phyloP scores from a whole-genome alignment of 2,888 invertebrate species.

The Brachypalpus laphriformis region DNA sequence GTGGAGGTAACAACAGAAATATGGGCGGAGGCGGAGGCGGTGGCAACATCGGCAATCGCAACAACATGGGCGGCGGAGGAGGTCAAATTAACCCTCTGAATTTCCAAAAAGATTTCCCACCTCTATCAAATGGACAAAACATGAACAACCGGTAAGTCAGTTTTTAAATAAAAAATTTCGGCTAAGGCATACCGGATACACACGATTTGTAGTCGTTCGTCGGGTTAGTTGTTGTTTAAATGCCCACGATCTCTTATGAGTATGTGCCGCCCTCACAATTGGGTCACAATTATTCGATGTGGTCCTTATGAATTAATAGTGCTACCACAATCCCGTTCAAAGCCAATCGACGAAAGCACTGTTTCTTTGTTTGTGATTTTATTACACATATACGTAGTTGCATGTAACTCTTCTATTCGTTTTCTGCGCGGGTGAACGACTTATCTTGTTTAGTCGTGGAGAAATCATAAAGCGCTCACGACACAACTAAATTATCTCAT shows the following conservation, averaged over 20 bases:
- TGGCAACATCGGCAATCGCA: conserved; percentile 75
- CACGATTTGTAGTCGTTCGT: background rate
- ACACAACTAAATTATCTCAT: background rate
- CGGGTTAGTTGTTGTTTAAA: background rate
- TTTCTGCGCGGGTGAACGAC: background rate
- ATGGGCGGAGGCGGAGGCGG: conserved; percentile 76
- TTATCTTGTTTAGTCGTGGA: background rate
- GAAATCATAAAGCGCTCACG: background rate
- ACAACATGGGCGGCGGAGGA: conserved; percentile 53
- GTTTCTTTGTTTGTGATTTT: background rate
- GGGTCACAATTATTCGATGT: background rate
- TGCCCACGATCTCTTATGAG: background rate
- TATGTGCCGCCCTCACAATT: no score
- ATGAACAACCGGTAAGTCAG: conserved; percentile 68
- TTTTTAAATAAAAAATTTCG: background rate
- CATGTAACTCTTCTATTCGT: no score
- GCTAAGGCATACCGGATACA: background rate
- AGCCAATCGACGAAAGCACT: background rate
- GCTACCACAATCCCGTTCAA: no score
- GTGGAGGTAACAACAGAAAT: conserved; percentile 76
- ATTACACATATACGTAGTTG: no score
- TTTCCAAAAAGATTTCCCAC: conserved; percentile 80
- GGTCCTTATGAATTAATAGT: background rate
- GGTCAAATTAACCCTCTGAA: conserved; percentile 63
- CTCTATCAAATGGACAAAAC: conserved; percentile 74